Evolutionary conservation across 2,888 invertebrate genomes (phyloP), one percentile per base, ranked within the genome.

Genomic region (Hirtodrosophila alboralis): DNA sequence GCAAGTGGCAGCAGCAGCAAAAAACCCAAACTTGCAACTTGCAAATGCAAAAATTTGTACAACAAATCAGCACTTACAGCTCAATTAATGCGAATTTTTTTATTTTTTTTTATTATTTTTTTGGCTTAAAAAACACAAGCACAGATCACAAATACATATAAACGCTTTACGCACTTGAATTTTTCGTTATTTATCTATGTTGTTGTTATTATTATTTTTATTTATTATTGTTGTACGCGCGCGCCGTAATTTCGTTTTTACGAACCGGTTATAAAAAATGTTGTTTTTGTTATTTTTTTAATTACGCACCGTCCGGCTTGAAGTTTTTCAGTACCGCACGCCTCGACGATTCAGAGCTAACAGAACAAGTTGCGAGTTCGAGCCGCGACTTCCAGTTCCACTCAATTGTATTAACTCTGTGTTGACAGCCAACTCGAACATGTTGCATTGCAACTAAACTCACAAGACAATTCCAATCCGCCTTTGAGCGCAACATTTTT

Each of bases 61-160:
- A 43, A 76, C 84, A 84, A 84, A 80, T 76, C 69, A 57, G 75
- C 70, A 65, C 84, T 74, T 77, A 78, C 78, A 78, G 78, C 84
- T 78, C 78, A 78, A 78, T 78, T 84, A 84, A 80, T 53, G 62
- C 43, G 58, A 41, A 45, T 52, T 44, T 56, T 40, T n/a, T n/a
- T n/a, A n/a, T n/a, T n/a, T n/a, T n/a, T n/a, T n/a, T n/a, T n/a
- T n/a, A n/a, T n/a, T n/a, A n/a, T n/a, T n/a, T 18, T 18, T 18
- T 18, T 5, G 18, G 18, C 14, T 33, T 23, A 51, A 23, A 56
- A n/a, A 37, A 37, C 52, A 21, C 40, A 7, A 12, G 37, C 28
- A 30, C 12, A 14, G 51, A 44, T 45, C 52, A 30, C 9, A 28
- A 14, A 5, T 9, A 5, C 12, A 37, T 41, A 30, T 44, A 26